Evolutionary conservation across 2,888 invertebrate genomes (phyloP).

Genomic region (Ernsta delagoae): DNA sequence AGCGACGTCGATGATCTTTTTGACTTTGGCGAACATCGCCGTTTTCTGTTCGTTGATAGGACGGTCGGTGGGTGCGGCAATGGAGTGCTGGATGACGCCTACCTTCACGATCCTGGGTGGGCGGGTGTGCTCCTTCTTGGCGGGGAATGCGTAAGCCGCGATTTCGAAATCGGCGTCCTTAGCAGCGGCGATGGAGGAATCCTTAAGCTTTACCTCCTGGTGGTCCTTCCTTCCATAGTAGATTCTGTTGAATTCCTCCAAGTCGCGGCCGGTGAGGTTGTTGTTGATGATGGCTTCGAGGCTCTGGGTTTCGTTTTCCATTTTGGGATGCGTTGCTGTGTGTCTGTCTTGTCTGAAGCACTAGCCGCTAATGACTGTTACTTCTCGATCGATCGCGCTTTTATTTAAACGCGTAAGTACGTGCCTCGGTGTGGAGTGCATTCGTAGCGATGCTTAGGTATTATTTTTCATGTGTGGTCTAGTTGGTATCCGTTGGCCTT

Average conservation of each 20-base stretch:
- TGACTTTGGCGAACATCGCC: slow-evolving; percentile 91
- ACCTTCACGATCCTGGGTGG: slow-evolving; percentile 91
- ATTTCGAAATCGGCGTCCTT: slow-evolving; percentile 82
- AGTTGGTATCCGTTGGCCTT: slow-evolving; percentile 64
- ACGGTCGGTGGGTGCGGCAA: slow-evolving; percentile 91
- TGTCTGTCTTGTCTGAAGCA: slow-evolving; percentile 38
- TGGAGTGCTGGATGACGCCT: slow-evolving; percentile 95
- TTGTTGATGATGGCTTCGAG: slow-evolving; percentile 73
- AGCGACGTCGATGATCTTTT: slow-evolving; percentile 92
- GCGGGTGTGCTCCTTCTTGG: slow-evolving; percentile 82
- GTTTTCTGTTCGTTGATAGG: slow-evolving; percentile 92
- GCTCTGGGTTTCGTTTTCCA: slow-evolving; percentile 78
- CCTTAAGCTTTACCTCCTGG: slow-evolving; percentile 69
- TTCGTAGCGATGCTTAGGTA: slow-evolving; percentile 46
- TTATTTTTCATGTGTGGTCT: slow-evolving; percentile 56
- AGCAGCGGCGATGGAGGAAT: slow-evolving; percentile 82
- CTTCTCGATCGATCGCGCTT: slow-evolving; percentile 48
- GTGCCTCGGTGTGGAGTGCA: slow-evolving; percentile 50
- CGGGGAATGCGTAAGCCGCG: slow-evolving; percentile 76
- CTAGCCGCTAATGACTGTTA: slow-evolving; percentile 51
- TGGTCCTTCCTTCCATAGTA: slow-evolving; percentile 73
- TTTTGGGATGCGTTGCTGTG: slow-evolving; percentile 46
- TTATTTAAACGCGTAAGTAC: slow-evolving; percentile 62
- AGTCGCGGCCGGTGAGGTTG: slow-evolving; percentile 71
- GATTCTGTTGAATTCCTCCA: slow-evolving; percentile 78